Evolutionary conservation across 2,888 invertebrate genomes (phyloP).

Genomic region (Ecliptopera silaceata): DNA sequence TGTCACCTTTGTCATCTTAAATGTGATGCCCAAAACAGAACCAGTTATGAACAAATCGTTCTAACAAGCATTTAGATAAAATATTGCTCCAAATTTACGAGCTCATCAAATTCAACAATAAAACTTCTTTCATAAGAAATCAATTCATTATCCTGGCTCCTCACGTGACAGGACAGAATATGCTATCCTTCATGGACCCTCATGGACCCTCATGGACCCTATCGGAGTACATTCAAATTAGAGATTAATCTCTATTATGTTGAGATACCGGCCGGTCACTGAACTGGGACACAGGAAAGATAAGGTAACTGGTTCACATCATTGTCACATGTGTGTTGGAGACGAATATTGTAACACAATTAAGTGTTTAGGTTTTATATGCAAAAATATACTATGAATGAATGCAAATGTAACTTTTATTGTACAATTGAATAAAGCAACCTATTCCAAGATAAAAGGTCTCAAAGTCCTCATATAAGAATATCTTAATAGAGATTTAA

Average conservation of each 20-base stretch:
- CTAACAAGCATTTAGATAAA: not conserved
- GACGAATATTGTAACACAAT: too few species aligned
- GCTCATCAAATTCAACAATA: slow-evolving; percentile 8
- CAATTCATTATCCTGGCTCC: slow-evolving; percentile 27
- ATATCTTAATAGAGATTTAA: too few species aligned
- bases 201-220: slow-evolving; percentile 11
- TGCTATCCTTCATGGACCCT: slow-evolving; percentile 19
- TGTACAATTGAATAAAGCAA: too few species aligned
- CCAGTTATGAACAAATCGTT: too few species aligned
- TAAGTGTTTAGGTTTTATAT: too few species aligned
- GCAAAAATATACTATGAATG: too few species aligned
- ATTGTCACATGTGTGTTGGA: not conserved
- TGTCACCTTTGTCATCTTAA: too few species aligned
- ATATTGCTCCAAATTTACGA: slow-evolving; percentile 2
- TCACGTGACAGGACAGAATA: slow-evolving; percentile 23
- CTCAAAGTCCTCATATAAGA: too few species aligned
- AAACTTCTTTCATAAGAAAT: slow-evolving; percentile 18
- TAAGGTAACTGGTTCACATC: not conserved
- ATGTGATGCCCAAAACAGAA: too few species aligned
- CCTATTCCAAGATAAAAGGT: too few species aligned
- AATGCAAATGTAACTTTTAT: too few species aligned
- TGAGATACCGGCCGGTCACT: slow-evolving; percentile 42
- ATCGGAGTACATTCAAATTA: slow-evolving; percentile 50
- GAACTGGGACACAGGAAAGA: slow-evolving; percentile 38
- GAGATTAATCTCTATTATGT: slow-evolving; percentile 60